Conservation (phyloP, 2,888 invertebrate genomes). For the Vesta saturnalis region DNA sequence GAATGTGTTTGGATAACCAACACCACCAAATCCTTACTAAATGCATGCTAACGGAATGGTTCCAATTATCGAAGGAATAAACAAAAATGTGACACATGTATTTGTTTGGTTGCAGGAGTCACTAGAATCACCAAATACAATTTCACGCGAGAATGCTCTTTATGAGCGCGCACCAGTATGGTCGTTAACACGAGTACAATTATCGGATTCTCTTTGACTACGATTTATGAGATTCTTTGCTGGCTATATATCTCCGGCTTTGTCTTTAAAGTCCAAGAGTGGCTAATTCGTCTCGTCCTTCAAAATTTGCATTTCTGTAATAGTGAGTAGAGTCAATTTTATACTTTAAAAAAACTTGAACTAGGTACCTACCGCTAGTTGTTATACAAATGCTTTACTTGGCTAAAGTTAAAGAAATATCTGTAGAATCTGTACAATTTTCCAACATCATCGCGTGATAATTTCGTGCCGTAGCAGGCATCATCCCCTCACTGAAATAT, state of each 20-base stretch:
- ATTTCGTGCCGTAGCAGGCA: too few species aligned
- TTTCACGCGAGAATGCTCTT: too few species aligned
- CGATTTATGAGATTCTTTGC: slow-evolving; percentile 7
- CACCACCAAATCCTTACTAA: too few species aligned
- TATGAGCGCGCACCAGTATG: neutral
- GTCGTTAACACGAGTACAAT: slow-evolving; percentile 4
- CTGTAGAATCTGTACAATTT: slow-evolving; percentile 1
- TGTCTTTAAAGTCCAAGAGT: slow-evolving; percentile 9
- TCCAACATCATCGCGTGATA: too few species aligned
- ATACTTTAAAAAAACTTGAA: too few species aligned
- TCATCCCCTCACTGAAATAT: too few species aligned
- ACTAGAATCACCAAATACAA: slow-evolving; percentile 5
- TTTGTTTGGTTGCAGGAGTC: slow-evolving; percentile 4
- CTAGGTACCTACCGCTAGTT: too few species aligned
- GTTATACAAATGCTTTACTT: slow-evolving; percentile 14
- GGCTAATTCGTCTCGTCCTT: too few species aligned
- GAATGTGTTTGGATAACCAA: too few species aligned
- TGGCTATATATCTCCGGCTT: too few species aligned
- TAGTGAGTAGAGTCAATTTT: too few species aligned
- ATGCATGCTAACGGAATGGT: slow-evolving; percentile 4
- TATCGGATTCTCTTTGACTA: slow-evolving; percentile 9
- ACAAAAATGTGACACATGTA: slow-evolving; percentile 13
- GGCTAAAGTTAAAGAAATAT: slow-evolving; percentile 10
- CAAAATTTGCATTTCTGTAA: too few species aligned
- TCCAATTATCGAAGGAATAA: slow-evolving; percentile 8